phyloP scores from a whole-genome alignment of 2,888 invertebrate species.

The Chrysolina oricalcia region DNA sequence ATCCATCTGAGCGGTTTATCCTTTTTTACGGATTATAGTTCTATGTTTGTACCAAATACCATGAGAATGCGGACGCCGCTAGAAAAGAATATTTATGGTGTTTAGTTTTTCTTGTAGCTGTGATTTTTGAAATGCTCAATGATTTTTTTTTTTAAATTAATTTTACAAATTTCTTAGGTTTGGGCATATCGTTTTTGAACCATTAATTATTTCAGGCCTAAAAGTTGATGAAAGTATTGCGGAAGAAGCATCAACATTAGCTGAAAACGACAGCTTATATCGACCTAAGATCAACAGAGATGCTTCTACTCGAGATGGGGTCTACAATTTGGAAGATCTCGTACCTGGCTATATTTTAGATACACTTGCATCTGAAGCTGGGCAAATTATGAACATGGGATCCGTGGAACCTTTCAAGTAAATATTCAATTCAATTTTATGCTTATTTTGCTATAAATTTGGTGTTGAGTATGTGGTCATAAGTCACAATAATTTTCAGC shows the following conservation, averaged over 20 bases:
- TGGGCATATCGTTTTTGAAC: no score
- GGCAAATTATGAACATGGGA: constrained; percentile 46
- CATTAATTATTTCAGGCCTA: constrained; percentile 55
- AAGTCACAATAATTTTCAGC: constrained; percentile 52
- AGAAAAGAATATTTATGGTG: no score
- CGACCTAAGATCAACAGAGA: constrained; percentile 74
- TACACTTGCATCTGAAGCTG: constrained; percentile 59
- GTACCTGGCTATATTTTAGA: constrained; percentile 71
- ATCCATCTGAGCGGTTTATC: no score
- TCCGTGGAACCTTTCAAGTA: constrained; percentile 49
- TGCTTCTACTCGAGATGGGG: constrained; percentile 71
- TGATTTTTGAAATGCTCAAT: no score
- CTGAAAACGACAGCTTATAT: constrained; percentile 69
- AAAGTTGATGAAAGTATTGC: constrained; percentile 49
- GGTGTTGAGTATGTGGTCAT: neutral
- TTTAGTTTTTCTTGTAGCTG: no score
- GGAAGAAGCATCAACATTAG: constrained; percentile 24
- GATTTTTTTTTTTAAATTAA: no score
- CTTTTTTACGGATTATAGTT: no score
- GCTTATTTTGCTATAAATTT: no score
- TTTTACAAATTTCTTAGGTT: no score
- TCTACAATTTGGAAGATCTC: constrained; percentile 72
- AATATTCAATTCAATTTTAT: constrained; percentile 20
- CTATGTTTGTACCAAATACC: no score
- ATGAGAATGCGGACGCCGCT: no score